Evolutionary conservation across 2,113 vertebrate genomes (phyloP).

Genomic region (Silurus meridionalis): DNA sequence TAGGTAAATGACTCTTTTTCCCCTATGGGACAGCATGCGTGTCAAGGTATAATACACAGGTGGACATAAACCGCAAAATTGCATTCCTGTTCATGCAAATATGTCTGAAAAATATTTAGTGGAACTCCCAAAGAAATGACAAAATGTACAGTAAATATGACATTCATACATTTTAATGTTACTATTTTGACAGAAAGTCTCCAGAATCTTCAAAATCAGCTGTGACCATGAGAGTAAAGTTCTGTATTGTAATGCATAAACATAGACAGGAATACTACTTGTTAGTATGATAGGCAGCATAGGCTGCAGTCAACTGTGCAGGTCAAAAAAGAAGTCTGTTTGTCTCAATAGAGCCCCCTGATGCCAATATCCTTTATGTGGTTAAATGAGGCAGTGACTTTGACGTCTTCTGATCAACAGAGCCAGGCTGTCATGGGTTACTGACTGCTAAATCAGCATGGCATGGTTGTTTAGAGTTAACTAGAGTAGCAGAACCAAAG

Average conservation of each 20-base stretch:
- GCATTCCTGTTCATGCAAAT: background rate
- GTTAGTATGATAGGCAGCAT: slow-evolving; percentile 1
- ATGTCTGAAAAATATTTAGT: background rate
- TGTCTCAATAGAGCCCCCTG: slow-evolving; percentile 13
- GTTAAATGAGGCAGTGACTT: slow-evolving; percentile 31
- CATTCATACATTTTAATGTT: background rate
- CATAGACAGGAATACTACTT: background rate
- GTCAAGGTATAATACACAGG: background rate
- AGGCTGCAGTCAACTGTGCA: slow-evolving; percentile 27
- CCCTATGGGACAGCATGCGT: slow-evolving; percentile 21
- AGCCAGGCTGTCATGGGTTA: slow-evolving; percentile 22
- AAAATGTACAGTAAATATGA: background rate
- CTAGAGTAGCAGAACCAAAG: background rate
- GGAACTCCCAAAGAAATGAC: background rate
- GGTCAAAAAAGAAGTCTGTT: slow-evolving; percentile 23
- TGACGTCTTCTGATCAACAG: slow-evolving; percentile 28
- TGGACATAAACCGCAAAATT: background rate
- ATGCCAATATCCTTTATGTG: slow-evolving; percentile 24
- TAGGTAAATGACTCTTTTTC: slow-evolving; percentile 42
- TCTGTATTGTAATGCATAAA: background rate
- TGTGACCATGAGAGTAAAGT: background rate
- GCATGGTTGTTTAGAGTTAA: background rate
- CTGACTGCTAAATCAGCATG: slow-evolving; percentile 6
- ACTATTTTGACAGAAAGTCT: background rate
- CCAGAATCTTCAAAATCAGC: background rate